phyloP scores from a whole-genome alignment of 2,888 invertebrate species.

The Andrena camellia region DNA sequence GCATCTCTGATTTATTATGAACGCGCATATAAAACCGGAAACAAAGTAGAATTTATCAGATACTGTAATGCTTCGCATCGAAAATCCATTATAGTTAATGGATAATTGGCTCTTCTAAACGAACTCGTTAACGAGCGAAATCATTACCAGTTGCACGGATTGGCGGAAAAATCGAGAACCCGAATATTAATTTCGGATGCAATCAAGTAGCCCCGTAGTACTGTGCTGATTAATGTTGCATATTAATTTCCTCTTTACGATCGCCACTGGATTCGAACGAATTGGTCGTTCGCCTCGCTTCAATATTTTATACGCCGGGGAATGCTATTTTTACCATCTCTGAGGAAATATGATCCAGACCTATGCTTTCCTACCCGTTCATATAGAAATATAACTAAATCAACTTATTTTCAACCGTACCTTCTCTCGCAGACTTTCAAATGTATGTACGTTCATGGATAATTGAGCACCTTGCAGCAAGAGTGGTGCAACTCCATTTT shows the following conservation, averaged over 20 bases:
- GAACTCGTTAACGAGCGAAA: slow-evolving; percentile 23
- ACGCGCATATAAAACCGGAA: background rate
- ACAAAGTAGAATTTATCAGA: background rate
- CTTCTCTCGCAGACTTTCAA: too few species aligned
- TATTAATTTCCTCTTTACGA: background rate
- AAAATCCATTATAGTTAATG: background rate
- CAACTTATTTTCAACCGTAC: too few species aligned
- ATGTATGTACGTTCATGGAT: too few species aligned
- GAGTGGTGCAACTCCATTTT: too few species aligned
- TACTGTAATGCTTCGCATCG: background rate
- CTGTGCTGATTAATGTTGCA: background rate
- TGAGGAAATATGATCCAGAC: background rate
- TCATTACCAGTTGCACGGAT: background rate
- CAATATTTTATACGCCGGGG: background rate
- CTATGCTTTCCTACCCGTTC: too few species aligned
- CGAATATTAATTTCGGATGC: too few species aligned
- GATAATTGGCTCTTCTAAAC: background rate
- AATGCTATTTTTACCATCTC: background rate
- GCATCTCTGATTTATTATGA: background rate
- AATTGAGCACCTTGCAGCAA: too few species aligned
- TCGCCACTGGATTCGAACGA: background rate
- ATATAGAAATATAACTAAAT: too few species aligned
- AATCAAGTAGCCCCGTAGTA: background rate
- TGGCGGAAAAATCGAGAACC: too few species aligned
- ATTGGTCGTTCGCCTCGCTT: background rate